Evolutionary conservation across 2,888 invertebrate species (phyloP).

Genomic region (Hypomecis atomaria): DNA sequence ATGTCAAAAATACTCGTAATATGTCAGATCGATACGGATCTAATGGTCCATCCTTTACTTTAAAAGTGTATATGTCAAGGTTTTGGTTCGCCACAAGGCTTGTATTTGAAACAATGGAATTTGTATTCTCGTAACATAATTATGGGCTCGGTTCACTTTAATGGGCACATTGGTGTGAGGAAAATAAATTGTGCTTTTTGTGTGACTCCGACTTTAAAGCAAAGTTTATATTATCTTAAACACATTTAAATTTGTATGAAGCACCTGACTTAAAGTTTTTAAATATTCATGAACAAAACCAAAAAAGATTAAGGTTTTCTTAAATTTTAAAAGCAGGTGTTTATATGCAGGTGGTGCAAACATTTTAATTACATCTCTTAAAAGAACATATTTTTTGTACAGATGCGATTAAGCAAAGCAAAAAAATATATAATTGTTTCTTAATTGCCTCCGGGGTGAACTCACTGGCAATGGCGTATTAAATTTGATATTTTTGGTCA

Average conservation of each 20-base stretch:
- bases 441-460: too few relatives aligned
- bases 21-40: constrained; percentile 7
- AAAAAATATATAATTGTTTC: too few relatives aligned
- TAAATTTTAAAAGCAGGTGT: constrained; percentile 9
- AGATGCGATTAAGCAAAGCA: too few relatives aligned
- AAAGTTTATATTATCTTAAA: too few relatives aligned
- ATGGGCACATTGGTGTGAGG: constrained; percentile 12
- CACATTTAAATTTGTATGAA: neutral
- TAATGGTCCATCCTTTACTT: constrained; percentile 2
- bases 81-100: constrained; percentile 9
- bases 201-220: constrained; percentile 7
- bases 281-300: neutral
- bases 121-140: constrained; percentile 41
- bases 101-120: constrained; percentile 38
- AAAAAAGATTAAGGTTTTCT: neutral
- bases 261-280: neutral
- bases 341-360: neutral
- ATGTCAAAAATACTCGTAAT: neutral
- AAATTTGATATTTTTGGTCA: too few relatives aligned
- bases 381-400: too few relatives aligned
- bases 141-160: constrained; percentile 27
- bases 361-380: neutral
- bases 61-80: constrained; percentile 18
- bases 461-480: too few relatives aligned
- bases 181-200: constrained; percentile 24